A percentile compares a stretch with the other conserved stretches of the same genome.
These are phyloP conservation scores for Drosophila melanica DNA, from an alignment of 1,140 invertebrate genomes.

Conservation along the genomic window DNA sequence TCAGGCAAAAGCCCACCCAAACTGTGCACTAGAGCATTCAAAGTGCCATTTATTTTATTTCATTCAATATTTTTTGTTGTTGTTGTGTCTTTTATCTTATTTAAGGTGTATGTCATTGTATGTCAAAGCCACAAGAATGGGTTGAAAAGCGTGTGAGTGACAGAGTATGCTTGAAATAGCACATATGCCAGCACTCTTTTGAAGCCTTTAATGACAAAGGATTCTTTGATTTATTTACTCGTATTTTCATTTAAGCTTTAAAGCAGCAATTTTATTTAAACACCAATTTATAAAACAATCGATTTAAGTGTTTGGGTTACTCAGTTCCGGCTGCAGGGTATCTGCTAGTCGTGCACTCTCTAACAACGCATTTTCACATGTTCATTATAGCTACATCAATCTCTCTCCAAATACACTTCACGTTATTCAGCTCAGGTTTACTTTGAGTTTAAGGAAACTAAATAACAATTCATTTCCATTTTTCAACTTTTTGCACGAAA, in stretches of 20 bases:
- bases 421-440: conserved; percentile 6
- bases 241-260: too few relatives aligned
- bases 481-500: background rate
- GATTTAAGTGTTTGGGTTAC: background rate
- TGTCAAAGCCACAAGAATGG: conserved; percentile 11
- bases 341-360: background rate
- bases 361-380: background rate
- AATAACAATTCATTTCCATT: conserved; percentile 14
- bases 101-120: conserved; percentile 28
- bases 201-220: too few relatives aligned
- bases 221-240: too few relatives aligned
- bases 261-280: too few relatives aligned
- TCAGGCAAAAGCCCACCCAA: conserved; percentile 4
- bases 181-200: too few relatives aligned
- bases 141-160: conserved; percentile 11
- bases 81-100: conserved; percentile 34
- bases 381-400: conserved; percentile 22
- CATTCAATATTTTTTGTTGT: conserved; percentile 30
- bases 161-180: background rate
- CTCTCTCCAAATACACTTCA: conserved; percentile 22
- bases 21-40: background rate
- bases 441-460: conserved; percentile 8
- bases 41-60: conserved; percentile 37
- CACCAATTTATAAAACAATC: background rate
- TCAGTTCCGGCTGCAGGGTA: background rate